Evolutionary conservation across 1,140 invertebrate species (phyloP), one percentile per base, ranked within the genome.

Genomic region (Hormaphis cornu): DNA sequence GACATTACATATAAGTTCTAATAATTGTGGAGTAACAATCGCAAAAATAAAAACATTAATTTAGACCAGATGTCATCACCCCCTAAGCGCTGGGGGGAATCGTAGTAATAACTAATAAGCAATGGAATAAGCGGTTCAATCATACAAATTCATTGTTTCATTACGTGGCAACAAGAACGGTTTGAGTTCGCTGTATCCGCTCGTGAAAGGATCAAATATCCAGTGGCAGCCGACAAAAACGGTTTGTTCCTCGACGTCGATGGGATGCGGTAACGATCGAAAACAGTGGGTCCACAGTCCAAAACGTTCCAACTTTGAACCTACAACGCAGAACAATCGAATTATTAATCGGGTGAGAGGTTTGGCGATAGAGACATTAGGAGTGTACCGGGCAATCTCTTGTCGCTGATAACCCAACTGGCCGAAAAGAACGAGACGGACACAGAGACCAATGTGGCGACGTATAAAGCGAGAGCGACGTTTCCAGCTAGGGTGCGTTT

Each of bases 181-280:
- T 33, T 88, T 81, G 71, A 92, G 90, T 73, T 89, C 83, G 74
- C 89, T 85, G 75, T 93, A 94, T 50, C 90, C 90, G n/a, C 85
- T 86, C 0, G 91, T 94, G 75, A 94, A 94, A 6, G 89, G 90
- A 78, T 93, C 90, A 76, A 90, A 94, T 6, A 94, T 85, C 91
- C 91, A 93, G 73, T 91, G 83, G 75, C 91, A 94, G 2, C 91
- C 90, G 7, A 90, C 89, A 75, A 89, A 93, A 78, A 89, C 92
- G 44, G 89, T 78, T 42, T 82, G 79, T 56, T 86, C 83, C 73
- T 85, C 84, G 20, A 83, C 80, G 74, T 90, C 86, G 71, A 86
- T 80, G 0, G 88, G 87, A 77, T 93, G 87, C 1, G 86, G 83
- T 5, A 93, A 76, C 2, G 89, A 92, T 71, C 89, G 83, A 44